Evolutionary conservation across 2,797 vertebrate genomes (phyloP).

Genomic region (Pangasius mekongensis): DNA sequence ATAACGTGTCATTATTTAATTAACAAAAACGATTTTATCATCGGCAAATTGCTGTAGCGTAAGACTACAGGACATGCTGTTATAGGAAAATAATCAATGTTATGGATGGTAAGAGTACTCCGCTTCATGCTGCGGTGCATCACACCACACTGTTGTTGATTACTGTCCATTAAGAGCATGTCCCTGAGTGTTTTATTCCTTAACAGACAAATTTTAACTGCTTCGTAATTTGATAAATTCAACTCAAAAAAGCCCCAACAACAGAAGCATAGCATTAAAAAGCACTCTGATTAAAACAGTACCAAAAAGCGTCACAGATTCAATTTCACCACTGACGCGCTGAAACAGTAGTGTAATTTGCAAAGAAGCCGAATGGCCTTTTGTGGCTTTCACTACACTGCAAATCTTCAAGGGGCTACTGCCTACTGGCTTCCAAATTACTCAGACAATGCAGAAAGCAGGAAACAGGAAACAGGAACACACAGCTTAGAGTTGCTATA

Average conservation of each 20-base stretch:
- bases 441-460: conserved; percentile 9
- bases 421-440: not conserved
- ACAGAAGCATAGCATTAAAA: not conserved
- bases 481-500: not conserved
- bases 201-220: not conserved
- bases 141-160: not conserved
- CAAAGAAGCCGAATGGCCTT: not conserved
- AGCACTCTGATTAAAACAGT: not conserved
- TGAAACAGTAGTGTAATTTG: not conserved
- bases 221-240: not conserved
- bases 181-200: not conserved
- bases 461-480: conserved; percentile 34
- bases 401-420: not conserved
- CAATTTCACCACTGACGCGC: not conserved
- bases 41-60: not conserved
- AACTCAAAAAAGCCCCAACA: not conserved
- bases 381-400: not conserved
- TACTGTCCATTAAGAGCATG: not conserved
- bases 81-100: not conserved
- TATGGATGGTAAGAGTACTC: not conserved
- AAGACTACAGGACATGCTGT: not conserved
- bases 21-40: not conserved
- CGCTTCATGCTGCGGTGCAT: not conserved
- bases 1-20: not conserved
- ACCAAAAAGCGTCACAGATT: not conserved